Percentiles rank a stretch among this genome's conserved stretches.
These are phyloP conservation scores for Archips crataeganus DNA, from an alignment of 2,888 invertebrate genomes.

Conservation along the genomic window DNA sequence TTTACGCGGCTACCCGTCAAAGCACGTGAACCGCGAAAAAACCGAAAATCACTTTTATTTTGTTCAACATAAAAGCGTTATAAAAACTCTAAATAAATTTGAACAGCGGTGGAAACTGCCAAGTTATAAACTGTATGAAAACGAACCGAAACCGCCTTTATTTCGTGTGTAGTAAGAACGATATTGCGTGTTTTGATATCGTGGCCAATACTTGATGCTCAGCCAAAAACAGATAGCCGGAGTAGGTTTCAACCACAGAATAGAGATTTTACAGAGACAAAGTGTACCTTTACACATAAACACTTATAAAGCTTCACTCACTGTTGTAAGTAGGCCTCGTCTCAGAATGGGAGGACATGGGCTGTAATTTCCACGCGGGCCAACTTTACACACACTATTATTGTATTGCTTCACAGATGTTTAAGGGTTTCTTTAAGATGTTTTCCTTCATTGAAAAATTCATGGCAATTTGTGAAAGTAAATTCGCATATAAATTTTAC, in stretches of 20 bases:
- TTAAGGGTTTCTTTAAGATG: too few species aligned
- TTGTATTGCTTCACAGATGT: too few species aligned
- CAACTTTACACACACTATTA: too few species aligned
- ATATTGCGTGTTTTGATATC: background rate
- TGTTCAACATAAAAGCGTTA: background rate
- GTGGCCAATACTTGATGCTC: constrained; percentile 20
- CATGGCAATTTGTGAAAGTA: too few species aligned
- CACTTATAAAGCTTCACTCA: too few species aligned
- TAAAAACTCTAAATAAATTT: constrained; percentile 4
- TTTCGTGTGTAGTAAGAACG: background rate
- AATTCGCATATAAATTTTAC: too few species aligned
- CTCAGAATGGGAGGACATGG: too few species aligned
- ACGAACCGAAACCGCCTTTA: constrained; percentile 8
- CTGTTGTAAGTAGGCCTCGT: too few species aligned
- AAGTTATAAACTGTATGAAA: background rate
- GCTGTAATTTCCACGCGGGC: too few species aligned
- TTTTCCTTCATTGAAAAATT: too few species aligned
- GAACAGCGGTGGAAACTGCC: constrained; percentile 8
- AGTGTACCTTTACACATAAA: background rate
- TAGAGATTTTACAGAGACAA: background rate
- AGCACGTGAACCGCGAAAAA: background rate
- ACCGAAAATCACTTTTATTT: background rate
- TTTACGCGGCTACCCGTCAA: constrained; percentile 21
- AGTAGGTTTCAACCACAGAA: constrained; percentile 8
- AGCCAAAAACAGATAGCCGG: constrained; percentile 28